These are phyloP conservation scores for Syrmaticus mikado DNA, from an alignment of 2,113 vertebrate species.

Conservation along the genomic window DNA sequence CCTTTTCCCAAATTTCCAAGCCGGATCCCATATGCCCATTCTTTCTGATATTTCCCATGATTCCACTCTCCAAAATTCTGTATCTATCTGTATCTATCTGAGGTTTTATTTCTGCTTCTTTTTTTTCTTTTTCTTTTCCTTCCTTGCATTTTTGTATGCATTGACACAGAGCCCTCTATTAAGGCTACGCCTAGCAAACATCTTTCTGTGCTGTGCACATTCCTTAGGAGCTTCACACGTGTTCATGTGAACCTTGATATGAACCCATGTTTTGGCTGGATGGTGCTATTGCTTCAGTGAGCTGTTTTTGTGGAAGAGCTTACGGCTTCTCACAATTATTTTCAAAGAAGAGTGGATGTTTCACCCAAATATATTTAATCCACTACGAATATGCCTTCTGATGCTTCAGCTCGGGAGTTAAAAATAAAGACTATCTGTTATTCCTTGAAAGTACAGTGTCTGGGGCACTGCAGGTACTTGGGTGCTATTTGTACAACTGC, in stretches of 20 bases:
- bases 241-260: background rate
- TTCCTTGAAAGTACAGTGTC: background rate
- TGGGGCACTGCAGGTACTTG: rapidly evolving
- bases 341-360: background rate
- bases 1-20: background rate
- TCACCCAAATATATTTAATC: background rate
- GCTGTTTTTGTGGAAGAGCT: background rate
- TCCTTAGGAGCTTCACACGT: background rate
- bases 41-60: background rate
- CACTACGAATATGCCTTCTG: background rate
- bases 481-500: background rate
- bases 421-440: background rate
- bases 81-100: background rate
- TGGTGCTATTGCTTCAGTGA: background rate
- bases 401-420: background rate
- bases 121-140: background rate
- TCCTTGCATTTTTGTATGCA: background rate
- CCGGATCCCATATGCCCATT: background rate
- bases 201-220: background rate
- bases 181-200: background rate
- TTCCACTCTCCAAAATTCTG: background rate
- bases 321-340: background rate
- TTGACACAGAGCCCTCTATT: background rate
- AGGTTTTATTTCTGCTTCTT: background rate
- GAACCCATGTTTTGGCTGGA: background rate